Percentiles rank a stretch among this genome's conserved stretches.
Evolutionary conservation across 1,140 invertebrate species (phyloP).

Genomic region (Arctopsyche grandis): DNA sequence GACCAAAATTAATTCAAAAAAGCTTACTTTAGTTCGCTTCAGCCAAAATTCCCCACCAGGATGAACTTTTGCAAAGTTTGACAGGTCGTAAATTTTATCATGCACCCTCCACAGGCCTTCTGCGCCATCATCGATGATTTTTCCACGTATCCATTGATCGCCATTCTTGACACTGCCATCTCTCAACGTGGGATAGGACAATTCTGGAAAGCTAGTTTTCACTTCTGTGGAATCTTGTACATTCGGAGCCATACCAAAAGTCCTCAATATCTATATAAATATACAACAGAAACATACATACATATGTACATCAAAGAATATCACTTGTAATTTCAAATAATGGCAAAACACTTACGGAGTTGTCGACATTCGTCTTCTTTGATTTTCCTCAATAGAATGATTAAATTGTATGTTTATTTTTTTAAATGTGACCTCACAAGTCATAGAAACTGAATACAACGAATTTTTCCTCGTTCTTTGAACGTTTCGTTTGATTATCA

Average conservation of each 20-base stretch:
- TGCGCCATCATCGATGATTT: slow-evolving; percentile 75
- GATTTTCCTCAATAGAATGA: background rate
- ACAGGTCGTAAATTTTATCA: slow-evolving; percentile 80
- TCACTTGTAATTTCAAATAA: background rate
- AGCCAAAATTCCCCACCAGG: slow-evolving; percentile 85
- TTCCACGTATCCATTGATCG: slow-evolving; percentile 72
- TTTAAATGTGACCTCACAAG: background rate
- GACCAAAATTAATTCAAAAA: no score
- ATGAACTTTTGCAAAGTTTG: slow-evolving; percentile 74
- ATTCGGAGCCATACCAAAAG: background rate
- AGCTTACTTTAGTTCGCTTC: slow-evolving; percentile 70
- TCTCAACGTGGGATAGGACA: slow-evolving; percentile 63
- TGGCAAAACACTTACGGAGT: background rate
- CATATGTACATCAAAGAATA: background rate
- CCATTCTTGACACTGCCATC: slow-evolving; percentile 62
- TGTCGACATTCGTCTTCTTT: background rate
- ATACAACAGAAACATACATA: no score
- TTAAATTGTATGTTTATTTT: no score
- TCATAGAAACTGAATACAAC: background rate
- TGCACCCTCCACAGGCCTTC: slow-evolving; percentile 82
- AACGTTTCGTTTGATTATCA: no score
- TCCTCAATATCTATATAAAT: background rate
- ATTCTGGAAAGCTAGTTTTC: slow-evolving; percentile 17
- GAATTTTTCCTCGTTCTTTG: background rate
- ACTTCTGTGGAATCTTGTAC: background rate